A percentile compares a stretch with the other conserved stretches of the same genome.
phyloP scores from a whole-genome alignment of 2,797 vertebrate species.

The Odontamblyopus rebecca region DNA sequence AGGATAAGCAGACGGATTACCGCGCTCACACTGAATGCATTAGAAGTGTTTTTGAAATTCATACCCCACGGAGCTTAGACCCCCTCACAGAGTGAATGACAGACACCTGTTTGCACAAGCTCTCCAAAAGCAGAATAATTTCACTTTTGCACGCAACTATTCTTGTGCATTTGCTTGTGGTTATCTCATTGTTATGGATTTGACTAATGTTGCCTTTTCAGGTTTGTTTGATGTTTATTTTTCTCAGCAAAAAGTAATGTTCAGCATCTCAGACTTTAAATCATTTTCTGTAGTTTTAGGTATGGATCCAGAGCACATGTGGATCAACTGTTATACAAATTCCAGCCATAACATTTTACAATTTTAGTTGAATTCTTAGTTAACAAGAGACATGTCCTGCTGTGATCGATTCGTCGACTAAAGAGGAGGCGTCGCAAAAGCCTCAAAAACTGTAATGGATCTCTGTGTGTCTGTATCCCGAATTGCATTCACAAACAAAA shows the following conservation, averaged over 20 bases:
- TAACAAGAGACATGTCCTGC: no score
- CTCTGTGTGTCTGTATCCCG: no score
- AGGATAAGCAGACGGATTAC: slow-evolving; percentile 45
- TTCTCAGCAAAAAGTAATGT: background rate
- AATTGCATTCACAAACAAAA: no score
- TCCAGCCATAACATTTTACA: no score
- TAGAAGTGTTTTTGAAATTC: slow-evolving; percentile 53
- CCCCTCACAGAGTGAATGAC: slow-evolving; percentile 18
- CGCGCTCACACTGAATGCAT: slow-evolving; percentile 28
- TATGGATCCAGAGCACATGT: background rate
- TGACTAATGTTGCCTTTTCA: background rate
- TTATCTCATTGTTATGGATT: slow-evolving; percentile 27
- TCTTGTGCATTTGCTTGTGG: slow-evolving; percentile 22
- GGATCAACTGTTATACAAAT: no score
- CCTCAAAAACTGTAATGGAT: no score
- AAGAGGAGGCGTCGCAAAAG: no score
- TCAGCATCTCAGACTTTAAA: background rate
- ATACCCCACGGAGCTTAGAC: slow-evolving; percentile 25
- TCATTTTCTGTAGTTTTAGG: background rate
- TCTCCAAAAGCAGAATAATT: slow-evolving; percentile 33
- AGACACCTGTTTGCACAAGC: slow-evolving; percentile 42
- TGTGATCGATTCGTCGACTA: no score
- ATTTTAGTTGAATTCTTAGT: no score
- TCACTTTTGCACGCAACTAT: slow-evolving; percentile 42
- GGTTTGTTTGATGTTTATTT: background rate